Conservation (phyloP, 2,797 vertebrate genomes). For the Eidolon dupreanum region DNA sequence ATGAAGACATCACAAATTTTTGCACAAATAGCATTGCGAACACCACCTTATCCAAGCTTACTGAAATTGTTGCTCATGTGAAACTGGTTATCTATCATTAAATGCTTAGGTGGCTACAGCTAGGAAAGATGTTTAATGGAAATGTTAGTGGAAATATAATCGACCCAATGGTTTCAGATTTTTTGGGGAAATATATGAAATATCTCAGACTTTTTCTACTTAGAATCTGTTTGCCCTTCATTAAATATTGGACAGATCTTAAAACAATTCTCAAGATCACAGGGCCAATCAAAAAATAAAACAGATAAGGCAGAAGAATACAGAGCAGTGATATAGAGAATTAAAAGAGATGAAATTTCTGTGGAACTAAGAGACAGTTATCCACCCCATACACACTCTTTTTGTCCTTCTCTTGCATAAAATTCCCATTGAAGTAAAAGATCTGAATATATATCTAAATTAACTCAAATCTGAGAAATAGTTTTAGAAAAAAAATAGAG, state of each 20-base stretch:
- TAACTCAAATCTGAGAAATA: not conserved
- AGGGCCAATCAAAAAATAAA: not conserved
- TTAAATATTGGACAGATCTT: not conserved
- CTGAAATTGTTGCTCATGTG: not conserved
- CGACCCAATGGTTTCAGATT: not conserved
- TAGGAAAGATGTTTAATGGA: not conserved
- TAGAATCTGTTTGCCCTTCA: not conserved
- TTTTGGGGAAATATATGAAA: not conserved
- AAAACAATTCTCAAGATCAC: not conserved
- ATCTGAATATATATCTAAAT: not conserved
- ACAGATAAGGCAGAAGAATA: not conserved
- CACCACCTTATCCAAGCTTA: not conserved
- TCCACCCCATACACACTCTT: not conserved
- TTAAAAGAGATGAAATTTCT: not conserved
- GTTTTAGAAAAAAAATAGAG: not conserved
- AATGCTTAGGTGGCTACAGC: fast-evolving
- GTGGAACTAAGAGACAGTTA: not conserved
- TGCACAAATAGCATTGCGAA: not conserved
- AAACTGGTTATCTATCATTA: not conserved
- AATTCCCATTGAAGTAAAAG: not conserved
- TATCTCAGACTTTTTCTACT: not conserved
- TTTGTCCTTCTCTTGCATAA: not conserved
- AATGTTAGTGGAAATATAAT: not conserved
- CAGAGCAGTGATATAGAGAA: not conserved
- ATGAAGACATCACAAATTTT: not conserved